A percentile compares a stretch with the other conserved stretches of the same genome.
phyloP scores from a whole-genome alignment of 2,797 vertebrate species.

The Myripristis murdjan region DNA sequence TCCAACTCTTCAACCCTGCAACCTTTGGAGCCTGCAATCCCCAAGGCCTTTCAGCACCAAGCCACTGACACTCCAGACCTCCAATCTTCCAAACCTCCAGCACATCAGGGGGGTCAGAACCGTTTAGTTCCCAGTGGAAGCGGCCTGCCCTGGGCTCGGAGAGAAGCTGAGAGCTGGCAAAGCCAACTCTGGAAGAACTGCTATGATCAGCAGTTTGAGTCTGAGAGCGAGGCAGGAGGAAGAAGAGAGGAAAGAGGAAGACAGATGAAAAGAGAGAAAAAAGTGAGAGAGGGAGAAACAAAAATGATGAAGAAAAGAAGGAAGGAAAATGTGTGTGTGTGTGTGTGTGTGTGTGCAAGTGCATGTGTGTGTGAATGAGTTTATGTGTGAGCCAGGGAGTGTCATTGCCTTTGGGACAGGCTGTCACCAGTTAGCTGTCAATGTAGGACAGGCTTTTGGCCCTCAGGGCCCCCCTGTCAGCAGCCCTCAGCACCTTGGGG shows the following conservation, averaged over 20 bases:
- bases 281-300: slow-evolving; percentile 8
- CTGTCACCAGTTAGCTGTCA: slow-evolving; percentile 75
- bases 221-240: slow-evolving; percentile 7
- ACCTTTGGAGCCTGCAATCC: not conserved
- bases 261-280: not conserved
- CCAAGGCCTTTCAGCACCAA: slow-evolving; percentile 1
- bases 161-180: slow-evolving; percentile 26
- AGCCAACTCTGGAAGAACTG: slow-evolving; percentile 16
- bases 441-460: slow-evolving; percentile 59
- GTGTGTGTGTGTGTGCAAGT: slow-evolving; percentile 1
- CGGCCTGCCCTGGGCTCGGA: slow-evolving; percentile 19
- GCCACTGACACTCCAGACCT: slow-evolving; percentile 20
- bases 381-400: slow-evolving; percentile 13
- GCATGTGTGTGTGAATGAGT: slow-evolving; percentile 9
- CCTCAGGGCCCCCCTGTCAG: slow-evolving; percentile 68
- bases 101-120: slow-evolving; percentile 25
- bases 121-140: slow-evolving; percentile 41
- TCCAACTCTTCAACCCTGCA: not conserved
- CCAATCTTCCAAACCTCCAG: slow-evolving; percentile 5
- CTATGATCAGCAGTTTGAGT: slow-evolving; percentile 45
- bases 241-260: not conserved
- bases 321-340: not conserved
- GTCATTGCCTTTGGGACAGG: slow-evolving; percentile 44
- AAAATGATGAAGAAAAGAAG: not conserved
- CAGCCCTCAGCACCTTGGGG: slow-evolving; percentile 52